These are phyloP conservation scores for Bubo scandiacus DNA, from an alignment of 2,113 vertebrate genomes.

Conservation along the genomic window DNA sequence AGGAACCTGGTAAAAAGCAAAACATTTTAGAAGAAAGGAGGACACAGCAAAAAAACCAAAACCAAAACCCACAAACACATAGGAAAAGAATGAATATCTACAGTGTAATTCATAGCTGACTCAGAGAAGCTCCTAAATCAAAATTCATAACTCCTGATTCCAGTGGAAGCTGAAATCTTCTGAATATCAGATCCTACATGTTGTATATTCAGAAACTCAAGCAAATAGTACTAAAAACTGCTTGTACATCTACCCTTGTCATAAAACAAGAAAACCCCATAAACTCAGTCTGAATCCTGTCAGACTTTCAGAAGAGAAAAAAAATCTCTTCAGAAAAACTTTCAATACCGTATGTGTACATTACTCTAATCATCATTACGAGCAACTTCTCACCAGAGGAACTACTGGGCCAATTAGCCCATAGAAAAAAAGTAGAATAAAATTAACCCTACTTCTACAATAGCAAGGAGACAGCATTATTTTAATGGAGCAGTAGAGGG, in stretches of 20 bases:
- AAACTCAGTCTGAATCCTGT: not conserved
- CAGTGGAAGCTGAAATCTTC: not conserved
- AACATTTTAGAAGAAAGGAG: not conserved
- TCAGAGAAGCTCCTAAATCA: not conserved
- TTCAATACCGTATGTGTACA: not conserved
- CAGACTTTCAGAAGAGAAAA: not conserved
- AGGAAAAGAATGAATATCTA: not conserved
- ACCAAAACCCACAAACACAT: not conserved
- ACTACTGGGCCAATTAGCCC: not conserved
- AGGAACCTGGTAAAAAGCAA: not conserved
- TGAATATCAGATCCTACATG: not conserved
- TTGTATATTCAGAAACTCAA: not conserved
- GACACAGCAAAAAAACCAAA: not conserved
- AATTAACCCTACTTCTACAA: not conserved
- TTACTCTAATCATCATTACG: not conserved
- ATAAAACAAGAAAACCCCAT: not conserved
- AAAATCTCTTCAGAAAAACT: not conserved
- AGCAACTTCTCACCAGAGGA: not conserved
- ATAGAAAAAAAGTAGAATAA: not conserved
- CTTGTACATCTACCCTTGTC: not conserved
- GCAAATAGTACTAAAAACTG: not conserved
- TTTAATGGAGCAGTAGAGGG: conserved; percentile 46
- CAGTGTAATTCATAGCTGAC: not conserved
- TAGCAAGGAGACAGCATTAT: conserved; percentile 17
- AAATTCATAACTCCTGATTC: not conserved